A percentile compares a stretch with the other conserved stretches of the same genome.
Evolutionary conservation across 1,140 invertebrate genomes (phyloP).

Genomic region (Trigoniulus corallinus): DNA sequence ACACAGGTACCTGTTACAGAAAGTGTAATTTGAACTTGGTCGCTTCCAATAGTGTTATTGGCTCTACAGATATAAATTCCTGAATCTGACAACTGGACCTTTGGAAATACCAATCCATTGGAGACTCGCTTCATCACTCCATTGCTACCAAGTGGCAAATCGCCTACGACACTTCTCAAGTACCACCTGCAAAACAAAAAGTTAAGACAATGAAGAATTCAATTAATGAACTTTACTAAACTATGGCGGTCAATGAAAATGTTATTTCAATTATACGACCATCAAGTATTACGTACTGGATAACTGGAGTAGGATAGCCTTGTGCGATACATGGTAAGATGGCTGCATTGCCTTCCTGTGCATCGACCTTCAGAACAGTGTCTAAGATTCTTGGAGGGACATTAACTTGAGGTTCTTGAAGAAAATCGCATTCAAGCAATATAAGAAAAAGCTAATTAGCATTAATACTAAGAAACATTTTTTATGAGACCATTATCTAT

Average conservation of each 20-base stretch:
- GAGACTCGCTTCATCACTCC: background rate
- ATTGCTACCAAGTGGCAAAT: background rate
- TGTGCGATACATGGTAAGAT: slow-evolving; percentile 1
- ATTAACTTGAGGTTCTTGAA: background rate
- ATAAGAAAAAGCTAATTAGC: too few species aligned
- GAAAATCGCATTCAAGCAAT: background rate
- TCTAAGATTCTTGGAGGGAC: background rate
- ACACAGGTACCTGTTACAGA: background rate
- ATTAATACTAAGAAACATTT: too few species aligned
- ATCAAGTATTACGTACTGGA: background rate
- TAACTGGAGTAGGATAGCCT: background rate
- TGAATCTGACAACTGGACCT: background rate
- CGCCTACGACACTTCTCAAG: background rate
- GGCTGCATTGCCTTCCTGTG: background rate
- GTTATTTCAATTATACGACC: background rate
- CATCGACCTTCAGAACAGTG: background rate
- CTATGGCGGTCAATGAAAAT: too few species aligned
- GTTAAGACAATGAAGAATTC: background rate
- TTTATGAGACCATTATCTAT: too few species aligned
- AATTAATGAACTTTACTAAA: too few species aligned
- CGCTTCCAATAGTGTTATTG: background rate
- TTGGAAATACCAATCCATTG: background rate
- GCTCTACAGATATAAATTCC: background rate
- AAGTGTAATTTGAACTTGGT: background rate
- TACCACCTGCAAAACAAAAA: background rate